A percentile compares a stretch with the other conserved stretches of the same genome.
Evolutionary conservation across 2,797 vertebrate species (phyloP).

Genomic region (Amniataba percoides): DNA sequence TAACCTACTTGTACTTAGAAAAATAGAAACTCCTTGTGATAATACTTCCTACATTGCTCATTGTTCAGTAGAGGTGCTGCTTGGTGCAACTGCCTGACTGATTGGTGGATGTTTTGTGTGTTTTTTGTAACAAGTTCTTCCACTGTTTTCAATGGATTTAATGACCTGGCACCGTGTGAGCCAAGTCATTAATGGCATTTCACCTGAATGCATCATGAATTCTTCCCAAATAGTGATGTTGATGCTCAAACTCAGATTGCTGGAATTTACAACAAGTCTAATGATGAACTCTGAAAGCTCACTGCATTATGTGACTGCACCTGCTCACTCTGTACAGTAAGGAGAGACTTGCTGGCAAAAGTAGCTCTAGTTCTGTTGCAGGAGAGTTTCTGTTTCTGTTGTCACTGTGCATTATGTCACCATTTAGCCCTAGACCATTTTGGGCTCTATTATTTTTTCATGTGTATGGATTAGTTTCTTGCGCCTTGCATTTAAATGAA

Average conservation of each 20-base stretch:
- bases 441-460: not conserved
- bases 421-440: not conserved
- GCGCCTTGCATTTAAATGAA: not conserved
- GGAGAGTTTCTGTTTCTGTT: slow-evolving; percentile 13
- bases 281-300: not conserved
- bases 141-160: not conserved
- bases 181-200: not conserved
- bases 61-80: not conserved
- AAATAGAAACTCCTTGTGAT: not conserved
- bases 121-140: too few species aligned
- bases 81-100: not conserved
- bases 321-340: not conserved
- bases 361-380: not conserved
- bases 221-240: not conserved
- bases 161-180: not conserved
- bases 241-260: not conserved
- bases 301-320: not conserved
- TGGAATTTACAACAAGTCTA: not conserved
- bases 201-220: not conserved
- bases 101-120: not conserved
- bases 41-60: not conserved
- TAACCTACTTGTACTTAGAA: slow-evolving; percentile 12
- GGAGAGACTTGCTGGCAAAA: not conserved
- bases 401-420: not conserved
- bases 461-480: not conserved